A percentile compares a stretch with the other conserved stretches of the same genome.
Evolutionary conservation across 2,888 invertebrate species (phyloP).

Genomic region (Spialia ferax): DNA sequence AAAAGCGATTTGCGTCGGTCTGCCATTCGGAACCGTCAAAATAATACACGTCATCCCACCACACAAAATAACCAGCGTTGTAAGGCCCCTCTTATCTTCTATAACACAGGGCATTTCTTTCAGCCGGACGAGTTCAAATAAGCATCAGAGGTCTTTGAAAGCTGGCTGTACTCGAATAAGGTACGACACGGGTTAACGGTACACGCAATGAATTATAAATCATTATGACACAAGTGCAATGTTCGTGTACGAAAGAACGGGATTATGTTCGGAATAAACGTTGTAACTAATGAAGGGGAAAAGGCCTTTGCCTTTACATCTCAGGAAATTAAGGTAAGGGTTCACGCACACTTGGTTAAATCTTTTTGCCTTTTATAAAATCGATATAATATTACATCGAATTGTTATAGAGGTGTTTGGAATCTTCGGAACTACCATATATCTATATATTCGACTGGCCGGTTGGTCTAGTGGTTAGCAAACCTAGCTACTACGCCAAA

Average conservation of each 20-base stretch:
- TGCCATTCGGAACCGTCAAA: conserved; percentile 50
- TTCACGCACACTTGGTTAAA: conserved; percentile 12
- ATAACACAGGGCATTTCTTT: conserved; percentile 25
- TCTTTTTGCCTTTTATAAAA: background rate
- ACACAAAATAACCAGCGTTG: conserved; percentile 33
- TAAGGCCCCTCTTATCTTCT: conserved; percentile 35
- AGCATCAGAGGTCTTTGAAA: conserved; percentile 14
- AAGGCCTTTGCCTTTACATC: conserved; percentile 27
- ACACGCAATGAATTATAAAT: conserved; percentile 47
- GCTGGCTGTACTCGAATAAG: conserved; percentile 28
- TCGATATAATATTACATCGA: no score
- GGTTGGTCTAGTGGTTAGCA: no score
- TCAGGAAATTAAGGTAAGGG: conserved; percentile 25
- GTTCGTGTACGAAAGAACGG: conserved; percentile 46
- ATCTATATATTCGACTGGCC: no score
- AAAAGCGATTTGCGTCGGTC: conserved; percentile 55
- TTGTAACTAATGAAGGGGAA: conserved; percentile 43
- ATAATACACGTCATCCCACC: conserved; percentile 47
- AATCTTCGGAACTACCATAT: no score
- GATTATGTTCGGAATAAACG: conserved; percentile 41
- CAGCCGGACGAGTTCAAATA: conserved; percentile 13
- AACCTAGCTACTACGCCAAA: no score
- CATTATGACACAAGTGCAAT: conserved; percentile 48
- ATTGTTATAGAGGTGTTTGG: no score
- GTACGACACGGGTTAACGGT: conserved; percentile 44